phyloP scores from a whole-genome alignment of 2,113 vertebrate species.

The Poeciliopsis prolifica region DNA sequence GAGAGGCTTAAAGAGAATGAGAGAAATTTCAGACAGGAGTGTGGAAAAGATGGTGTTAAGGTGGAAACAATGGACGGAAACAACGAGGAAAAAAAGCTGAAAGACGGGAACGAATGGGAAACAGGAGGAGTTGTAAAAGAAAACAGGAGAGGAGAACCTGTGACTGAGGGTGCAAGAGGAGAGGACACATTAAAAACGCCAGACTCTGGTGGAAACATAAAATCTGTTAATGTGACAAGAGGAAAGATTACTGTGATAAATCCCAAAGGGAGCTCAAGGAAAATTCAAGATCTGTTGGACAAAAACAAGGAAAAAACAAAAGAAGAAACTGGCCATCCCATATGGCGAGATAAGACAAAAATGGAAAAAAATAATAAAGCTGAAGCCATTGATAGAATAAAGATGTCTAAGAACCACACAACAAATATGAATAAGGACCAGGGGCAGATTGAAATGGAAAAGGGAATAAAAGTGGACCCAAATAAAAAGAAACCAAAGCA shows the following conservation, averaged over 20 bases:
- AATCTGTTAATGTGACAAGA: constrained; percentile 5
- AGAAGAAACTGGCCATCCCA: constrained; percentile 30
- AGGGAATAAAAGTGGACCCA: constrained; percentile 39
- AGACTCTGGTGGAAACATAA: constrained; percentile 33
- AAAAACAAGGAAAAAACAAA: constrained; percentile 37
- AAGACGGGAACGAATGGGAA: constrained; percentile 30
- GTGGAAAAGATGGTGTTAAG: constrained; percentile 65
- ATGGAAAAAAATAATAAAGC: constrained; percentile 29
- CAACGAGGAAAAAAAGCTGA: constrained; percentile 12
- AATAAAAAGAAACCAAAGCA: constrained; percentile 59
- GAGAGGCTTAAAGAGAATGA: constrained; percentile 41
- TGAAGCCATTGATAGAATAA: constrained; percentile 47
- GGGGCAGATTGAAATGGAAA: constrained; percentile 45
- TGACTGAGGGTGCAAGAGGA: constrained; percentile 16
- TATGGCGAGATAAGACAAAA: constrained; percentile 43
- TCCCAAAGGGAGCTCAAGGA: constrained; percentile 14
- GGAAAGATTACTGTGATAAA: constrained; percentile 40
- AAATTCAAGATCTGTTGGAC: constrained; percentile 12
- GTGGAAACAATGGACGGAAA: constrained; percentile 75
- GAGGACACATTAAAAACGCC: constrained; percentile 35
- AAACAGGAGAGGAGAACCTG: constrained; percentile 30
- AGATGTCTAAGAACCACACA: constrained; percentile 39
- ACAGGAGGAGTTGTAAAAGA: constrained; percentile 38
- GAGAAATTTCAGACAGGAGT: constrained; percentile 23
- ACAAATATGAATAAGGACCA: constrained; percentile 48